Percentiles rank a stretch among this genome's conserved stretches.
phyloP scores from a whole-genome alignment of 2,113 vertebrate species.

The Corythaeola cristata region DNA sequence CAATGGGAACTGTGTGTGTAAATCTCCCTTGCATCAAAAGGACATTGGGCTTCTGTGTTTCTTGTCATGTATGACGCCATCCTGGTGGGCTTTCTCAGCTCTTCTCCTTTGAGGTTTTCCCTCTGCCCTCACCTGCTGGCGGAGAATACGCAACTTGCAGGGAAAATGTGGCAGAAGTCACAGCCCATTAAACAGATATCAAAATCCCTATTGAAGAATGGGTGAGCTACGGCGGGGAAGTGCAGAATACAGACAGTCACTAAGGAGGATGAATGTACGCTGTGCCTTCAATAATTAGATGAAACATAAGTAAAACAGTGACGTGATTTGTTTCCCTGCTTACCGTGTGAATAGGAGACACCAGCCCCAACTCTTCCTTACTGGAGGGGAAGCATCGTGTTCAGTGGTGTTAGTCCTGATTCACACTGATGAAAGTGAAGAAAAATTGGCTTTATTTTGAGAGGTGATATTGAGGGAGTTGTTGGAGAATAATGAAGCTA shows the following conservation, averaged over 20 bases:
- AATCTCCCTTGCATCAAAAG: constrained; percentile 22
- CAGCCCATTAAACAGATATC: background rate
- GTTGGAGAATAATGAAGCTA: constrained; percentile 3
- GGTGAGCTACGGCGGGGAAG: background rate
- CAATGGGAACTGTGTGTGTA: constrained; percentile 4
- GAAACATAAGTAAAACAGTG: constrained; percentile 41
- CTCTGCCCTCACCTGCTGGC: background rate
- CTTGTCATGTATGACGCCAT: background rate
- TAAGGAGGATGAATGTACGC: background rate
- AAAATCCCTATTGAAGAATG: background rate
- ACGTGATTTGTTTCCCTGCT: constrained; percentile 29
- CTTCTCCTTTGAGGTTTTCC: background rate
- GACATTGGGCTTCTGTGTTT: background rate
- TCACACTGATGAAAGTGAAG: background rate
- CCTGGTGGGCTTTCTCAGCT: background rate
- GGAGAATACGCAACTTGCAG: background rate
- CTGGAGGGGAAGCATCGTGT: background rate
- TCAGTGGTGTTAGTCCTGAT: background rate
- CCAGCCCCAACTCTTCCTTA: background rate
- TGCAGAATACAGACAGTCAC: background rate
- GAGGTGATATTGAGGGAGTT: background rate
- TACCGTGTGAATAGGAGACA: background rate
- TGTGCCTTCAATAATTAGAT: constrained; percentile 15
- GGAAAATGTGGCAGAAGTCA: background rate
- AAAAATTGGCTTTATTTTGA: background rate